Percentiles rank a stretch among this genome's conserved stretches.
Evolutionary conservation across 2,113 vertebrate genomes (phyloP).

Genomic region (Chitala chitala): DNA sequence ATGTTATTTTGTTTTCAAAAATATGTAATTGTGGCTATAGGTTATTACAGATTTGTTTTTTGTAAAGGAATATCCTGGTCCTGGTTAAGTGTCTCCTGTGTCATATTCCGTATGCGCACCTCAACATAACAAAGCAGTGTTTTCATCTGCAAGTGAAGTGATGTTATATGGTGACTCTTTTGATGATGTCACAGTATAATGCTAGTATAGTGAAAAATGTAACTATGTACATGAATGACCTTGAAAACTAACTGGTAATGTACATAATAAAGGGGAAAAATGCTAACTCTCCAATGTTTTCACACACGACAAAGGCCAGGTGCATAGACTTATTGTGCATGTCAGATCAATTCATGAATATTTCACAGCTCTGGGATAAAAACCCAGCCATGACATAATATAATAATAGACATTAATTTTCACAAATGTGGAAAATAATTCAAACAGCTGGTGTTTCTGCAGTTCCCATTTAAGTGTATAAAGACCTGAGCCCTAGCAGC

Average conservation of each 20-base stretch:
- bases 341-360: not conserved
- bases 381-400: not conserved
- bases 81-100: too few relatives aligned
- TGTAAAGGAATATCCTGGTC: too few relatives aligned
- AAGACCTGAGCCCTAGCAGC: not conserved
- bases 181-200: not conserved
- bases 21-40: too few relatives aligned
- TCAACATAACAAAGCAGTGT: too few relatives aligned
- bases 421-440: not conserved
- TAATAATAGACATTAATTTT: not conserved
- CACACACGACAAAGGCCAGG: not conserved
- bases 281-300: not conserved
- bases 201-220: too few relatives aligned
- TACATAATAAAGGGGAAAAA: not conserved
- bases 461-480: not conserved
- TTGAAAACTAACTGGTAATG: too few relatives aligned
- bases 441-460: not conserved
- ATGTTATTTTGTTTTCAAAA: too few relatives aligned
- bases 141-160: too few relatives aligned
- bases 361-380: not conserved
- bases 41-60: too few relatives aligned
- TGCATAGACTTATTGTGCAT: not conserved
- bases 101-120: too few relatives aligned
- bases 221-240: too few relatives aligned
- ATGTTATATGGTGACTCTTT: not conserved